Base-by-base conservation (phyloP, 92 coral and sea anemone species). In the Zoanthus sociatus region DNA sequence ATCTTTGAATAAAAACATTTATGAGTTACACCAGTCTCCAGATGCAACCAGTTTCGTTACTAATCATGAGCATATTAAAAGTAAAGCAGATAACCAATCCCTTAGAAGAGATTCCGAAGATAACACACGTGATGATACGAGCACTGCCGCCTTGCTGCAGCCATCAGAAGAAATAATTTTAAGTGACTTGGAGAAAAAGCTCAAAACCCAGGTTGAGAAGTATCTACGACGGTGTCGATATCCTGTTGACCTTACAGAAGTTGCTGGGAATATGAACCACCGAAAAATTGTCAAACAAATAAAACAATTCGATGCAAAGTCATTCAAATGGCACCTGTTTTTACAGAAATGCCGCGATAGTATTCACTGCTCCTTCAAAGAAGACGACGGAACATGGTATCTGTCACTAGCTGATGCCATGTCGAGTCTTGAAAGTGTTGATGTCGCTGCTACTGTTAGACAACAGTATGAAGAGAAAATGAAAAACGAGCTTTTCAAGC, bases 271-370 rank as follows among this genome's bases (percentile, higher is more conserved):
- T 17, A 20, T 17, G 44, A 17, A 10, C 13, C 33, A 37, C 50
- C 71, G 13, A 50, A 79, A 21, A 63, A 20, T 79, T 12, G 73
- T 48, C 8, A 12, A 10, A 6, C 73, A 64, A 61, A 79, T 42
- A 5, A 63, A 32, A 7, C 42, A 37, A 37, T 4, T 37, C 1
- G 4, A 37, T 37, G 73, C 15, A 42, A 64, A n/a, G 56, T 8
- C 72, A 6, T 79, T 79, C 42, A 11, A 79, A 21, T 79, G 84
- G 84, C 58, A 0, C 47, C n/a, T 9, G 9, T 79, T 79, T 44
- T 15, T 64, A 15, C 20, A 26, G 26, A 26, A 26, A 0, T 26
- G 26, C 26, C 26, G 26, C 26, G 26, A 26, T 26, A 26, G 26
- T 0, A 26, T 26, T 26, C 26, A 26, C 26, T 26, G 26, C 26